Conservation (phyloP, 1,140 invertebrate species). For the Teleogryllus occipitalis region DNA sequence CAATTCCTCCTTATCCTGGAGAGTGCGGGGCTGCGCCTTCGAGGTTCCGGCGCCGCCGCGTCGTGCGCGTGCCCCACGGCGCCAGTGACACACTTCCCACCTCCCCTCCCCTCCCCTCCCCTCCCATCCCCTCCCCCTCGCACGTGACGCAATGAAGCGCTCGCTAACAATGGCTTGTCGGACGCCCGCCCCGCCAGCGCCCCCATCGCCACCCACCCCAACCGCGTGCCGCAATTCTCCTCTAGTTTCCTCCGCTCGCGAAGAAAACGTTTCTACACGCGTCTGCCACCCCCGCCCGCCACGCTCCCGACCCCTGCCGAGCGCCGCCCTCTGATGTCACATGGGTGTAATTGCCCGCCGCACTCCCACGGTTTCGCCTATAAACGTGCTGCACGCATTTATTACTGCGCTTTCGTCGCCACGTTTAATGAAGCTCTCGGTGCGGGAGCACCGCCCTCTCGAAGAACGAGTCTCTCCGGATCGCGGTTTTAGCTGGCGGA, state of each 20-base stretch:
- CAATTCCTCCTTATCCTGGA: too few relatives aligned
- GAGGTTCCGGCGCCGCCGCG: neutral
- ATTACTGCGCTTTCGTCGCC: neutral
- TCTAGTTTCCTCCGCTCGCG: neutral
- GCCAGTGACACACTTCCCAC: neutral
- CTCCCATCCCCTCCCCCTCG: neutral
- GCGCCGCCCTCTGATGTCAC: neutral
- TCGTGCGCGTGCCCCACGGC: neutral
- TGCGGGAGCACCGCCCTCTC: too few relatives aligned
- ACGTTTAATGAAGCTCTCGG: neutral
- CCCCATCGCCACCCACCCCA: neutral
- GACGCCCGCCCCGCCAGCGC: too few relatives aligned
- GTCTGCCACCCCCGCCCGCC: neutral
- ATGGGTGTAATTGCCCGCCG: neutral
- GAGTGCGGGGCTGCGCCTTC: too few relatives aligned
- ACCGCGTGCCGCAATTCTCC: neutral
- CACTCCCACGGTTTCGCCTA: neutral
- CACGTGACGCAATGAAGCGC: neutral
- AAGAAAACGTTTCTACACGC: slow-evolving; percentile 4
- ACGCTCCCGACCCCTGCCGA: neutral
- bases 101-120: neutral
- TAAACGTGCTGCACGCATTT: neutral
- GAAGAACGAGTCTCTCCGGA: too few relatives aligned
- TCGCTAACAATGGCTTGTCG: neutral
- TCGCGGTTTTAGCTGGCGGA: too few relatives aligned